phyloP scores from a whole-genome alignment of 2,888 invertebrate genomes.

The Ichneumoninae sp. region DNA sequence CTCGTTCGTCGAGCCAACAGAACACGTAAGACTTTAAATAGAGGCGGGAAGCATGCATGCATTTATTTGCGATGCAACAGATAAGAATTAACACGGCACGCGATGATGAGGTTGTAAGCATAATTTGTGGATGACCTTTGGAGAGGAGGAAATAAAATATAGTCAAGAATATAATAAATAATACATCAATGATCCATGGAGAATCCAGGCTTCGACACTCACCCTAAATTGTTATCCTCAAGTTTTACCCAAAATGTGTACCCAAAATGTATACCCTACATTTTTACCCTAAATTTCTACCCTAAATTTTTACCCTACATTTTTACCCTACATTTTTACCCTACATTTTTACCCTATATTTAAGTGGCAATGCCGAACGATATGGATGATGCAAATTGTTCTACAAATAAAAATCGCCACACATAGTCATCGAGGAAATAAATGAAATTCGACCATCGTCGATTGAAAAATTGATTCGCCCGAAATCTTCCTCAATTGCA shows the following conservation, averaged over 20 bases:
- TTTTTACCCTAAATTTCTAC: too few species aligned
- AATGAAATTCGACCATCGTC: not conserved
- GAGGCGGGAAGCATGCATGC: not conserved
- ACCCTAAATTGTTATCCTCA: too few species aligned
- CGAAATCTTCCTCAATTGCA: too few species aligned
- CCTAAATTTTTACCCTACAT: too few species aligned
- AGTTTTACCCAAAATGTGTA: too few species aligned
- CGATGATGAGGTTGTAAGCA: not conserved
- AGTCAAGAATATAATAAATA: not conserved
- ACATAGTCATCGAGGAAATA: not conserved
- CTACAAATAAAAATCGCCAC: not conserved
- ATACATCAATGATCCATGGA: not conserved
- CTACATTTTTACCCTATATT: too few species aligned
- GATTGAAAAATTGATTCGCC: not conserved
- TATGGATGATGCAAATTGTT: not conserved
- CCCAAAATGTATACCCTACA: too few species aligned
- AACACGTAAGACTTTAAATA: slow-evolving; percentile 86
- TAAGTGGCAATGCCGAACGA: too few species aligned
- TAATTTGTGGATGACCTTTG: not conserved
- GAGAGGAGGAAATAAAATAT: not conserved
- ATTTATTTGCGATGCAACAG: not conserved
- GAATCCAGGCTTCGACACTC: not conserved
- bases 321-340: too few species aligned
- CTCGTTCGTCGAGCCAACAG: slow-evolving; percentile 87
- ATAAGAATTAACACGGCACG: not conserved